Base-by-base conservation (phyloP, 2,797 vertebrate genomes). In the Heterohyrax brucei region DNA sequence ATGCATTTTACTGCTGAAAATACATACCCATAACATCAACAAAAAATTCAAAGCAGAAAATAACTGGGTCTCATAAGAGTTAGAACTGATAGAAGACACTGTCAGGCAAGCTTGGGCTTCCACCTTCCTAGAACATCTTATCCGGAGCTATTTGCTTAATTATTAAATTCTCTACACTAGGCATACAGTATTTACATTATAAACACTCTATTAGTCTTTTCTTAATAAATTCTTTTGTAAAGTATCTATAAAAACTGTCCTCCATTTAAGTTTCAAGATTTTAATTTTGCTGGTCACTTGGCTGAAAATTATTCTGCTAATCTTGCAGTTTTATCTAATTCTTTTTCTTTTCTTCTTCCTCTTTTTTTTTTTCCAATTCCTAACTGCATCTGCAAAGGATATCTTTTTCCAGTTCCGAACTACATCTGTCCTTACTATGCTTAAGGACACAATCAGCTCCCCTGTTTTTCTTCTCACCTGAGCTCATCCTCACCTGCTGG, bases 301-400 rank as follows among this genome's bases (percentile, higher is more conserved):
- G n/a, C 48, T 94, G 9, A 68, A 95, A 95, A 56, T 30, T 9
- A 33, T 85, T 95, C 44, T 78, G 19, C 13, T 91, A 44, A 94
- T 82, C 26, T 84, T 85, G 75, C n/a, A 86, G 62, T 73, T 92
- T 21, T 77, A 59, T 56, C 19, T 94, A 90, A 96, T 94, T 95
- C 81, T 18, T 62, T 76, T 72, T 84, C 24, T 33, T 76, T 76
- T 39, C 12, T 64, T 14, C n/a, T 30, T 13, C 39, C 39, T 39
- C 39, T 39, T 39, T 39, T 39, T 39, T 39, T 56, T 86, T 48
- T 53, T 53, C 72, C 5, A 39, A 62, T 87, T 59, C 53, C 16
- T 61, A 59, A 39, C 16, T 46, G 33, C 68, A 22, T 80, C 48
- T 73, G 28, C 24, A 94, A 68, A 62, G 84, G n/a, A 87, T 39